Percentiles rank a stretch among this genome's conserved stretches.
phyloP scores from a whole-genome alignment of 2,888 invertebrate species.

The Cenopis cana region DNA sequence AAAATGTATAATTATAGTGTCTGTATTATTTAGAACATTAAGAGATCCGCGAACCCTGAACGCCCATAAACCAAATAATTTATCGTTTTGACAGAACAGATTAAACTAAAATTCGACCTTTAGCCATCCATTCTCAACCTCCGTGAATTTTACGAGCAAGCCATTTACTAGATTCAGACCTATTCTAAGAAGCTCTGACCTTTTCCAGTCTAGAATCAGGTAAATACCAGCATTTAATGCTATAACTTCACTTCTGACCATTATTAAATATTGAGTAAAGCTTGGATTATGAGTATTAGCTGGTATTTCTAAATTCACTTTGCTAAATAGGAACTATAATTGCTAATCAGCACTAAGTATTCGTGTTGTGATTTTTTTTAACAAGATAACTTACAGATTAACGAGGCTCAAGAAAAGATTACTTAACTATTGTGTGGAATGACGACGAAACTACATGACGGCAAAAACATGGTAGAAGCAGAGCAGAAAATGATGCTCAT shows the following conservation, averaged over 20 bases:
- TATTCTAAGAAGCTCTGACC: conserved; percentile 41
- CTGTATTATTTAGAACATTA: conserved; percentile 33
- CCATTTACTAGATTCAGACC: conserved; percentile 30
- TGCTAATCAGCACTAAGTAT: conserved; percentile 4
- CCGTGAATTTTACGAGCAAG: conserved; percentile 11
- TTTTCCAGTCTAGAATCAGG: conserved; percentile 31
- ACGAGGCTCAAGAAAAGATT: neutral
- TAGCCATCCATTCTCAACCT: conserved; percentile 7
- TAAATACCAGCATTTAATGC: conserved; percentile 33
- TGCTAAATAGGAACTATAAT: conserved; percentile 19
- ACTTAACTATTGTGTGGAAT: too few species aligned
- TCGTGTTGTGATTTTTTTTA: too few species aligned
- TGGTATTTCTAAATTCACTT: conserved; percentile 11
- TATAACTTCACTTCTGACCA: conserved; percentile 18
- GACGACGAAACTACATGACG: too few species aligned
- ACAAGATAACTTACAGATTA: too few species aligned
- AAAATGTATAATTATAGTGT: conserved; percentile 35
- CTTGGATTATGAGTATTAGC: conserved; percentile 8
- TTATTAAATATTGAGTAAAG: conserved; percentile 34
- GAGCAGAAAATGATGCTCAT: neutral
- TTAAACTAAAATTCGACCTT: conserved; percentile 26
- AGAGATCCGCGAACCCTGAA: conserved; percentile 27
- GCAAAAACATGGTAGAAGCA: neutral
- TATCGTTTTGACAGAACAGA: conserved; percentile 35
- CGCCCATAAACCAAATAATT: conserved; percentile 37